These are phyloP conservation scores for Hippocampus guttulatus DNA, from an alignment of 2,113 vertebrate genomes.

Conservation along the genomic window DNA sequence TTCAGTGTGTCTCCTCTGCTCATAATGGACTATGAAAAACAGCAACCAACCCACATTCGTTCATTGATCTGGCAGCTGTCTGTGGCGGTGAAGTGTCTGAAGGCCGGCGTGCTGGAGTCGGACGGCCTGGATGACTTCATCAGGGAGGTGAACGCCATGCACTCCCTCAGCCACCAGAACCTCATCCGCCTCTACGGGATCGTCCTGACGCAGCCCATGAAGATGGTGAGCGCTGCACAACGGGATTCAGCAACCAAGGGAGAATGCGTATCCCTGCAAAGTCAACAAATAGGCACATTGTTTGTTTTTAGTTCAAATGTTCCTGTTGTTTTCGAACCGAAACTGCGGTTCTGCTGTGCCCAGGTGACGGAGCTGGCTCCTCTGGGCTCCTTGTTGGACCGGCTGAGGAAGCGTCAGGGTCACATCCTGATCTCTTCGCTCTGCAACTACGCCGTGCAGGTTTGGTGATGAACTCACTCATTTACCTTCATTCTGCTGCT, in stretches of 20 bases:
- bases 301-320: too few relatives aligned
- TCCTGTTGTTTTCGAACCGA: too few relatives aligned
- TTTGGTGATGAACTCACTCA: constrained; percentile 33
- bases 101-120: constrained; percentile 84
- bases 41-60: too few relatives aligned
- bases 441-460: constrained; percentile 91
- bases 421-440: constrained; percentile 92
- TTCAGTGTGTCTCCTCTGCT: too few relatives aligned
- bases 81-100: constrained; percentile 96
- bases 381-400: constrained; percentile 88
- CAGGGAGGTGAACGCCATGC: constrained; percentile 97
- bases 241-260: too few relatives aligned
- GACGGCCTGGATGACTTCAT: constrained; percentile 96
- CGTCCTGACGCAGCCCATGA: constrained; percentile 97
- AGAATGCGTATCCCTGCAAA: too few relatives aligned
- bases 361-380: constrained; percentile 94
- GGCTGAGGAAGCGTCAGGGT: constrained; percentile 89
- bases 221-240: constrained; percentile 81
- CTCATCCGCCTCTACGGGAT: constrained; percentile 92
- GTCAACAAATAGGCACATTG: too few relatives aligned
- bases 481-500: too few relatives aligned
- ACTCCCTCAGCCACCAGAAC: constrained; percentile 92
- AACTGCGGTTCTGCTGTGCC: not conserved
- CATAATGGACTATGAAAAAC: too few relatives aligned
- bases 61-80: constrained; percentile 72